Percentiles rank a stretch among this genome's conserved stretches.
Evolutionary conservation across 2,888 invertebrate genomes (phyloP).

Genomic region (Scaptomyza parva): DNA sequence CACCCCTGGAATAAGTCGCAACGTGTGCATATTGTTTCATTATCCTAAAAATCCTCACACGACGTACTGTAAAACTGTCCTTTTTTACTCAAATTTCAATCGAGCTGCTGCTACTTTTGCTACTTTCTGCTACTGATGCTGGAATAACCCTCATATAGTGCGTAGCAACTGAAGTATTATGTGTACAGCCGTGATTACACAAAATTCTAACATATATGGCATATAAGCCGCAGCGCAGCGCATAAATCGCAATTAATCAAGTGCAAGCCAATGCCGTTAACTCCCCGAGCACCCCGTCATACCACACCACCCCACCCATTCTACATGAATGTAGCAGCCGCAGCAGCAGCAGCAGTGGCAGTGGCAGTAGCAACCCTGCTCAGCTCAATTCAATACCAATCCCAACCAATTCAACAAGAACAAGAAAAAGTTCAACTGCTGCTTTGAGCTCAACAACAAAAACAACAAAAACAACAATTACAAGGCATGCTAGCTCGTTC

Average conservation of each 20-base stretch:
- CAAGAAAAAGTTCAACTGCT: slow-evolving; percentile 57
- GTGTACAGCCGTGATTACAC: slow-evolving; percentile 63
- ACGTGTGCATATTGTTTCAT: slow-evolving; percentile 41
- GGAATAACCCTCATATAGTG: slow-evolving; percentile 61
- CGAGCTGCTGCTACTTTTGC: slow-evolving; percentile 1
- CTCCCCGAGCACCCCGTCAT: slow-evolving; percentile 34
- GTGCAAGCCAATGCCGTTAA: slow-evolving; percentile 77
- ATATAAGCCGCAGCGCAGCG: slow-evolving; percentile 69
- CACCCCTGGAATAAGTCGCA: slow-evolving; percentile 40
- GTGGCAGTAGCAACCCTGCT: slow-evolving; percentile 40
- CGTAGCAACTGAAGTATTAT: slow-evolving; percentile 23
- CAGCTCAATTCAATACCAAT: slow-evolving; percentile 24
- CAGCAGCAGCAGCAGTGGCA: slow-evolving; percentile 20
- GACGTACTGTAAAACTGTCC: slow-evolving; percentile 51
- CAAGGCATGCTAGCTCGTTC: slow-evolving; percentile 35
- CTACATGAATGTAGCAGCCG: slow-evolving; percentile 15
- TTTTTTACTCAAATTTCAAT: slow-evolving; percentile 59
- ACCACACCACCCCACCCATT: not conserved
- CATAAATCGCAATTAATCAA: slow-evolving; percentile 80
- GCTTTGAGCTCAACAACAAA: slow-evolving; percentile 50
- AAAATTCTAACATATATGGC: slow-evolving; percentile 62
- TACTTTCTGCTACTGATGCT: not conserved
- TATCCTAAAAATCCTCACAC: slow-evolving; percentile 33
- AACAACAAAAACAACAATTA: slow-evolving; percentile 62
- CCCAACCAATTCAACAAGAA: slow-evolving; percentile 31